Percentiles rank a stretch among this genome's conserved stretches.
Evolutionary conservation across 2,888 invertebrate species (phyloP).

Genomic region (Cyclophora punctaria): DNA sequence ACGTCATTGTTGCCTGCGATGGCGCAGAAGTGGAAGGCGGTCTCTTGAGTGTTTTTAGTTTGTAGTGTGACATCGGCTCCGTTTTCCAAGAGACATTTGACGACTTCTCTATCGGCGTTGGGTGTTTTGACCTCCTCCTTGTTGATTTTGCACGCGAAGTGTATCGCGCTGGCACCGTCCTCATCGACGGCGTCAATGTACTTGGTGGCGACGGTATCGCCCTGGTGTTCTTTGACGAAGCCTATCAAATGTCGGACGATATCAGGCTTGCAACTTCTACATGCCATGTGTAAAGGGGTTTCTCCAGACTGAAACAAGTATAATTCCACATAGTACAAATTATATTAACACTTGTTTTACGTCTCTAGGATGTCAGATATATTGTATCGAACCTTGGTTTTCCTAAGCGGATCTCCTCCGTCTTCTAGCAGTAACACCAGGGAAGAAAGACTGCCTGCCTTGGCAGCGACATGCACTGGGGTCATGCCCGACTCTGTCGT

Average conservation of each 20-base stretch:
- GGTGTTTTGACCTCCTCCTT: constrained; percentile 85
- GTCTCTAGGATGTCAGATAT: no score
- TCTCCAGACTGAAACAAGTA: constrained; percentile 85
- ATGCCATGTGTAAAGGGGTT: constrained; percentile 96
- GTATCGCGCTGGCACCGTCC: constrained; percentile 95
- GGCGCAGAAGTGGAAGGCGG: constrained; percentile 96
- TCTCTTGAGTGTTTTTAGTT: constrained; percentile 91
- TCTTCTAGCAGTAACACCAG: constrained; percentile 91
- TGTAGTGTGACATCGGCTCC: constrained; percentile 92
- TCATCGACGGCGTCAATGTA: constrained; percentile 92
- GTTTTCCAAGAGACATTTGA: constrained; percentile 90
- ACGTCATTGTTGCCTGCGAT: constrained; percentile 97
- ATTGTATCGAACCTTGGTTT: constrained; percentile 83
- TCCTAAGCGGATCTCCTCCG: constrained; percentile 93
- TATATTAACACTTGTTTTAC: no score
- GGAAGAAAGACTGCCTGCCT: constrained; percentile 92
- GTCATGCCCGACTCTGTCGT: constrained; percentile 97
- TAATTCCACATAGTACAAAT: not conserved
- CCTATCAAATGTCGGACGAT: constrained; percentile 91
- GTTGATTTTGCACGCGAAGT: constrained; percentile 93
- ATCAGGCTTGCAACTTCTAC: constrained; percentile 87
- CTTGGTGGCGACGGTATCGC: constrained; percentile 84
- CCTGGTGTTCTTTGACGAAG: constrained; percentile 84
- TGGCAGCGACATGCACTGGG: constrained; percentile 96
- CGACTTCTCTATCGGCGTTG: constrained; percentile 88